Evolutionary conservation across 2,113 vertebrate species (phyloP), one percentile per base, ranked within the genome.

Genomic region (Saccopteryx bilineata): DNA sequence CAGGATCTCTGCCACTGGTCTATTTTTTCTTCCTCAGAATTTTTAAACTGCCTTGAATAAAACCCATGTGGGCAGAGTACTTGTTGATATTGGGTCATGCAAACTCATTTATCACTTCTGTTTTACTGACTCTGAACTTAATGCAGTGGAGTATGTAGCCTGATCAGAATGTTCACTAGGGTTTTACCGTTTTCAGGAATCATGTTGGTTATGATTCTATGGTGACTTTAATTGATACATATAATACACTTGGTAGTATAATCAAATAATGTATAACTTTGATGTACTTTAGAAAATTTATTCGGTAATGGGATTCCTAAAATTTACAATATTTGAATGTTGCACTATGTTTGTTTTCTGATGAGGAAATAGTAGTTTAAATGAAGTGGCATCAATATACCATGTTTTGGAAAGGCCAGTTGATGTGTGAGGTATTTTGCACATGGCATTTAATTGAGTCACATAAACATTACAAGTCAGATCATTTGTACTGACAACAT

Each of bases 1-100:
- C 96, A 97, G 98, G 96, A 97, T 94, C 96, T 96, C 88, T 98
- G 98, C 97, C 98, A 98, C 80, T 84, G 84, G 56, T 94, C 96
- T 98, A 92, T 95, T 98, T 98, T 93, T 96, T 93, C 69, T 58
- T 91, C 50, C 61, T 96, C 91, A 93, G 80, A 90, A 81, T 46
- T 93, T 96, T 87, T 96, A 91, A 94, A 97, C 79, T 98, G 92
- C 74, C 71, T 96, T 98, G 93, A 91, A 89, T 94, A 95, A 97
- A 97, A 86, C 26, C 66, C 95, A 95, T 80, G 80, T 96, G 81
- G 93, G 96, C 56, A 90, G 60, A 95, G 69, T 60, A 97, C 97
- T 97, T 98, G 95, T 96, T 98, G 94, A 83, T 69, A 96, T 96
- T 98, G 96, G 96, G 78, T 97, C 92, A 94, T 28, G 75, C 94